Evolutionary conservation across 2,113 vertebrate species (phyloP), one percentile per base, ranked within the genome.

Genomic region (Rissa tridactyla): DNA sequence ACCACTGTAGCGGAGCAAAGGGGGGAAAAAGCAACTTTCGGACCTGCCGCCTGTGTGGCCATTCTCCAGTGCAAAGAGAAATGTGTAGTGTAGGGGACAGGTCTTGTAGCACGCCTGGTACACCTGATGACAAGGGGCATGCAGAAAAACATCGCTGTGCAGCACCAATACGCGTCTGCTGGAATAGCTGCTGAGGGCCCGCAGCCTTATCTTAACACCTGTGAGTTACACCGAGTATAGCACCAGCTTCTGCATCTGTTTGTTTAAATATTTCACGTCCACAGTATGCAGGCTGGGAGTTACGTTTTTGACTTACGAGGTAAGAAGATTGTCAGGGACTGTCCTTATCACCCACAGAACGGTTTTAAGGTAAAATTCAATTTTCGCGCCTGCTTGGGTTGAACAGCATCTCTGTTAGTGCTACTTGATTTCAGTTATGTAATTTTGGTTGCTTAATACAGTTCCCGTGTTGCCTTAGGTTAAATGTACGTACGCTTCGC

Each of bases 371-470:
- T 52, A 19, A 73, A 75, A 54, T 32, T 55, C 27, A 14, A 2
- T 36, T 32, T 58, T 42, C 51, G 36, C 4, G 36, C 58, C 79
- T 55, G 52, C 42, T 68, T 55, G 68, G 64, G 22, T 46, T 3
- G 55, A 15, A 17, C 19, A 47, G 38, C 1, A 1, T 36, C 44
- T 64, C 86, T 36, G 0, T 84, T 36, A 65, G 66, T 21, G 47
- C 65, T 54, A 4, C 52, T 80, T 23, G 49, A 58, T 84, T 72
- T n/a, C 77, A n/a, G 77, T n/a, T 69, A 30, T 16, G 77, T 36
- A 20, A 80, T 87, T 96, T 51, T 49, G 70, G 73, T 95, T 94
- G 81, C 86, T 94, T 88, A 91, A 89, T 44, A 36, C 1, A 20
- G 49, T 52, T 79, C 34, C 36, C 38, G 36, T 0, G 1, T 87